Conservation (phyloP, 2,113 vertebrate genomes). For the Oceanodroma tethys region DNA sequence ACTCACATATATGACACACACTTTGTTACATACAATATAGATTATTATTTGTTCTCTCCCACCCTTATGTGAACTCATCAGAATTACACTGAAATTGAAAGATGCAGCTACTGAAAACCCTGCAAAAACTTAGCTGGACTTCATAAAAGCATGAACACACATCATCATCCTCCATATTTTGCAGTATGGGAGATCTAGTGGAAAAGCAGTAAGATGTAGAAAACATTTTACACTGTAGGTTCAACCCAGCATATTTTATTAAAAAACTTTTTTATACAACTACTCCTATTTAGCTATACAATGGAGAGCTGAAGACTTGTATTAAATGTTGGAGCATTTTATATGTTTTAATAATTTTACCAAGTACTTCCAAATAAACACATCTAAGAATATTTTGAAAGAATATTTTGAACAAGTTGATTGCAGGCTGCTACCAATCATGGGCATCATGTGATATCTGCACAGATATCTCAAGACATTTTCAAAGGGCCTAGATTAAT, state of each 20-base stretch:
- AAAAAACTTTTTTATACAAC: neutral
- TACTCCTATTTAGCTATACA: neutral
- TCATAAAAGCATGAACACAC: neutral
- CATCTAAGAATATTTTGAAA: neutral
- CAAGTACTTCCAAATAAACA: neutral
- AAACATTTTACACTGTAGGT: neutral
- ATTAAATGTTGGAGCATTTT: neutral
- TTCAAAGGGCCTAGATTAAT: neutral
- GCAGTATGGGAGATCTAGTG: neutral
- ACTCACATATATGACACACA: neutral
- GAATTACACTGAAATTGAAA: neutral
- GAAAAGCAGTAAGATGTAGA: neutral
- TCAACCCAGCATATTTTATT: neutral
- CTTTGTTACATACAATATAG: neutral
- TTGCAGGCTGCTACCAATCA: rapidly evolving
- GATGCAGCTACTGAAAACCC: neutral
- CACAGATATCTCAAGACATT: neutral
- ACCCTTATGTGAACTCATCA: neutral
- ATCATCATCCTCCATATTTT: neutral
- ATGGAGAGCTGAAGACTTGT: neutral
- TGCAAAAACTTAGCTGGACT: neutral
- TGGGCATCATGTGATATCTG: neutral
- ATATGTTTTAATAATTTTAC: neutral
- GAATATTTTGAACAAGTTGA: neutral
- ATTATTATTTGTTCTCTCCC: neutral